Conservation (phyloP, 37 sponge, comb jelly and placozoan species). For the Crambe crambe region DNA sequence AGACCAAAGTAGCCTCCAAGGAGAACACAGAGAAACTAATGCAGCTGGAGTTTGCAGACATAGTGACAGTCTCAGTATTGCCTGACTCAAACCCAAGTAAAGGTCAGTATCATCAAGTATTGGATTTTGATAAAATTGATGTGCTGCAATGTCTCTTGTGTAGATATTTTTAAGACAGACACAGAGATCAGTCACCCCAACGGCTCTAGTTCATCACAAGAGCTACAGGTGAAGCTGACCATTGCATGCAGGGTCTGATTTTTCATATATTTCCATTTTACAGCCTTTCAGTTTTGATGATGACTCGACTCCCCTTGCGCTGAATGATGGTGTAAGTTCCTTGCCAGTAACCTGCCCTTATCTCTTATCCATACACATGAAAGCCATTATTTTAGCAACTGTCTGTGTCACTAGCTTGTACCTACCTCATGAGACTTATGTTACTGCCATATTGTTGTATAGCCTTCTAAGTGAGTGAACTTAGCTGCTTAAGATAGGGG, state of each 20-base stretch:
- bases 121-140: background rate
- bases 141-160: background rate
- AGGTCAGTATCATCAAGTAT: background rate
- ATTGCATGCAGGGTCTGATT: too few species aligned
- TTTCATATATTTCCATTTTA: background rate
- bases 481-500: too few species aligned
- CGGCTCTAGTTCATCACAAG: slow-evolving; percentile 5
- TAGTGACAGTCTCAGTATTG: slow-evolving; percentile 27
- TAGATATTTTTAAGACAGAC: slow-evolving; percentile 68
- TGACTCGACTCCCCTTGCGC: background rate
- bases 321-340: background rate
- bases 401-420: too few species aligned
- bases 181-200: slow-evolving; percentile 46
- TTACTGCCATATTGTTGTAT: too few species aligned
- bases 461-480: too few species aligned
- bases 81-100: background rate
- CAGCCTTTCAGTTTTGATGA: slow-evolving; percentile 34
- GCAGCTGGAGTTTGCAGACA: slow-evolving; percentile 20
- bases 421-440: too few species aligned
- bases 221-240: slow-evolving; percentile 39
- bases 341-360: too few species aligned
- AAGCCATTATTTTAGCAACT: too few species aligned
- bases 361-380: too few species aligned
- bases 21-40: slow-evolving; percentile 22
- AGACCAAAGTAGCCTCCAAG: slow-evolving; percentile 15